Evolutionary conservation across 2,113 vertebrate species (phyloP).

Genomic region (Brachypodius melanocephalos): DNA sequence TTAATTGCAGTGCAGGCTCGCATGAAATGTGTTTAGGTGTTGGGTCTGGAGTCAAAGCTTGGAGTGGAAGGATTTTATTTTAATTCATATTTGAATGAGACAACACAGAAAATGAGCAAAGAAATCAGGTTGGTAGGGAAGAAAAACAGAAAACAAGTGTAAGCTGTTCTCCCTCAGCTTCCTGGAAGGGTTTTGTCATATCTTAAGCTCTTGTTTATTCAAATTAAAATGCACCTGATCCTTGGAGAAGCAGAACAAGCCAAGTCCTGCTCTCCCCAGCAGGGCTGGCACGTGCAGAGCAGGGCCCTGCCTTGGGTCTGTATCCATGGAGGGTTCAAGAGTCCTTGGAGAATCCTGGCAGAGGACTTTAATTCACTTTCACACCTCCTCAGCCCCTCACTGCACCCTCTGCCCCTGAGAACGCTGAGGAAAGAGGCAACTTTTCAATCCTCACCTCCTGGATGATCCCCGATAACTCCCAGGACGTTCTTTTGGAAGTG

Average conservation of each 20-base stretch:
- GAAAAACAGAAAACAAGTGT: not conserved
- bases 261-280: not conserved
- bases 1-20: not conserved
- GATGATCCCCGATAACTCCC: rapidly evolving
- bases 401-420: not conserved
- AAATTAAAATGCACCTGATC: not conserved
- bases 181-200: not conserved
- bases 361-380: not conserved
- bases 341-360: not conserved
- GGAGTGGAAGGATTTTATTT: not conserved
- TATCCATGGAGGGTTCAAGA: not conserved
- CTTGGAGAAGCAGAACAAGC: not conserved
- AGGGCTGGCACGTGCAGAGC: rapidly evolving
- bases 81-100: not conserved
- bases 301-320: rapidly evolving
- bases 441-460: not conserved
- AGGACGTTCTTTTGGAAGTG: not conserved
- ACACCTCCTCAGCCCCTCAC: too few species aligned
- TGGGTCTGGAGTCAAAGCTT: not conserved
- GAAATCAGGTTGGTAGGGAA: not conserved
- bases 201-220: not conserved
- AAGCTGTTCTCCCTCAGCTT: rapidly evolving
- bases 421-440: rapidly evolving
- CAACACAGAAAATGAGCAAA: not conserved
- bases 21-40: rapidly evolving